phyloP scores from a whole-genome alignment of 2,888 invertebrate genomes.

The Habrosyne pyritoides region DNA sequence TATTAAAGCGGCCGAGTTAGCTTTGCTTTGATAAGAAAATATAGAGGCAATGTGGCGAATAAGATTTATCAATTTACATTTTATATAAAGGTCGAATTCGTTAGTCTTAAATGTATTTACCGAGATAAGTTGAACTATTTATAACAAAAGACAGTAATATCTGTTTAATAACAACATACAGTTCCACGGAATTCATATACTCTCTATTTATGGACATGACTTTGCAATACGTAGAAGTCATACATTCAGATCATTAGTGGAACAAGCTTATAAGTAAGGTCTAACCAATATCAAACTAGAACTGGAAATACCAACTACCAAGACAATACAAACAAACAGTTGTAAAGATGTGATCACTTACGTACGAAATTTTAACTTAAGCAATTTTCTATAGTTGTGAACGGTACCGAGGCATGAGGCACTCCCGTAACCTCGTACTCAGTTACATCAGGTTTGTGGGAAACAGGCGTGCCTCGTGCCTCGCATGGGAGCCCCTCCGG shows the following conservation, averaged over 20 bases:
- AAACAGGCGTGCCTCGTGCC: conserved; percentile 44
- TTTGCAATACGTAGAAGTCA: too few species aligned
- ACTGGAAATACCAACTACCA: neutral
- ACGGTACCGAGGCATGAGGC: conserved; percentile 39
- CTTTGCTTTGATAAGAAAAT: conserved; percentile 7
- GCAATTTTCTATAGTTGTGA: conserved; percentile 8
- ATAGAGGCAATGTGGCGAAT: neutral
- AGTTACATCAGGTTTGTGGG: conserved; percentile 65
- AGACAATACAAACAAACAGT: too few species aligned
- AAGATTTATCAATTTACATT: conserved; percentile 5
- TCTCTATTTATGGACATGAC: too few species aligned
- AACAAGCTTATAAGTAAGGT: neutral
- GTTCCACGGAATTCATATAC: neutral
- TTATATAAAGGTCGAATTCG: conserved; percentile 4
- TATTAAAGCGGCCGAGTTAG: conserved; percentile 7
- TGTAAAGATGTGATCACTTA: neutral
- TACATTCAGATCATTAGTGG: too few species aligned
- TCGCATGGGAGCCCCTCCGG: conserved; percentile 66
- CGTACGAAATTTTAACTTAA: neutral
- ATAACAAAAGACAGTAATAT: neutral
- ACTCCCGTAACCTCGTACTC: conserved; percentile 19
- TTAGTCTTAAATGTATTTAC: neutral
- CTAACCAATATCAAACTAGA: neutral
- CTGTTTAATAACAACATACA: neutral
- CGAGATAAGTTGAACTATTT: neutral